Evolutionary conservation across 1,140 invertebrate genomes (phyloP).

Genomic region (Drosophila nikananu): DNA sequence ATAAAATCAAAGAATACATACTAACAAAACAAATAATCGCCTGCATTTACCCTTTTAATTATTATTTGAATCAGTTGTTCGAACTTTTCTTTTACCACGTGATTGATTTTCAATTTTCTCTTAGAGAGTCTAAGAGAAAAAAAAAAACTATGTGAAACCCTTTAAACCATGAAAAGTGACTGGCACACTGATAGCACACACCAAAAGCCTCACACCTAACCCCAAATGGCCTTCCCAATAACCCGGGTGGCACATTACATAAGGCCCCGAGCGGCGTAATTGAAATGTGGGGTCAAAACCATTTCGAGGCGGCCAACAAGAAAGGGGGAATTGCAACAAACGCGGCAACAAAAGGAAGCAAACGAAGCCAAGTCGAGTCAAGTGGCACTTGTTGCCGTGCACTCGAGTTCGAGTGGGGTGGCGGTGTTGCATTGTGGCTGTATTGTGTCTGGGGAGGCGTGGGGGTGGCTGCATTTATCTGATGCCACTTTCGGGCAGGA

Average conservation of each 20-base stretch:
- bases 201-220: neutral
- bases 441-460: neutral
- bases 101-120: neutral
- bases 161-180: neutral
- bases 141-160: neutral
- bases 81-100: neutral
- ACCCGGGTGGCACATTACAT: conserved; percentile 26
- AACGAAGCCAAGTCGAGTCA: conserved; percentile 49
- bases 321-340: conserved; percentile 20
- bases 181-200: neutral
- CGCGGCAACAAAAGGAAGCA: conserved; percentile 13
- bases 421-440: neutral
- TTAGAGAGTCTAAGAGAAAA: neutral
- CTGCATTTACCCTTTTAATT: neutral
- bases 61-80: neutral
- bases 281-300: conserved; percentile 65
- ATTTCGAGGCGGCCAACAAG: conserved; percentile 35
- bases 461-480: conserved; percentile 25
- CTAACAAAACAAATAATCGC: too few species aligned
- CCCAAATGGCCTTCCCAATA: conserved; percentile 13
- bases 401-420: conserved; percentile 29
- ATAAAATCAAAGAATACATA: too few species aligned
- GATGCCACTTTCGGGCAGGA: conserved; percentile 52
- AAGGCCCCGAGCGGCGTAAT: conserved; percentile 41
- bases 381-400: conserved; percentile 50